Evolutionary conservation across 1,140 invertebrate genomes (phyloP).

Genomic region (Drosophila busckii): DNA sequence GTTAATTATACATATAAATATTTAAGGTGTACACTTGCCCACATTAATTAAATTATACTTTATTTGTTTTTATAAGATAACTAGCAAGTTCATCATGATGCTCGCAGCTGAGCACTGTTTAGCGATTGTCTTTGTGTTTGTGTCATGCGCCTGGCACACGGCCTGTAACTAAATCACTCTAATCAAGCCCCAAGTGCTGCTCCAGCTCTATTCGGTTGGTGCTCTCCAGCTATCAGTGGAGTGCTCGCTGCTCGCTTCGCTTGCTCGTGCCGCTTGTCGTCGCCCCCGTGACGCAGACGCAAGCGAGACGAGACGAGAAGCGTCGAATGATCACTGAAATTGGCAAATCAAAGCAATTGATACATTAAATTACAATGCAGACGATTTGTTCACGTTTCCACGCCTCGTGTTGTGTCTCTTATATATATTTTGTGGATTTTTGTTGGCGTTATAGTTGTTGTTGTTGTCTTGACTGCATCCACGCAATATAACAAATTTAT

Average conservation of each 20-base stretch:
- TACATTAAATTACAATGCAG: slow-evolving; percentile 77
- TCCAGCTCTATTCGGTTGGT: slow-evolving; percentile 22
- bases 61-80: no score
- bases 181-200: slow-evolving; percentile 72
- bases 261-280: slow-evolving; percentile 66
- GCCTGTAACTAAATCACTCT: slow-evolving; percentile 77
- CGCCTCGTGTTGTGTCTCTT: slow-evolving; percentile 49
- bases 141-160: slow-evolving; percentile 75
- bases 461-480: slow-evolving; percentile 33
- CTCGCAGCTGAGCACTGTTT: background rate
- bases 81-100: no score
- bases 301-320: slow-evolving; percentile 8
- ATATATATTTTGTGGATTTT: slow-evolving; percentile 20
- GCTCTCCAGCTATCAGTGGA: slow-evolving; percentile 20
- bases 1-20: no score
- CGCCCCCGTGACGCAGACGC: slow-evolving; percentile 52
- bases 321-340: slow-evolving; percentile 59
- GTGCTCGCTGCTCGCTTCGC: slow-evolving; percentile 10
- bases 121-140: slow-evolving; percentile 36
- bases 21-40: no score
- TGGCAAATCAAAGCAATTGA: slow-evolving; percentile 77
- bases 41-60: no score
- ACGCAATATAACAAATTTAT: slow-evolving; percentile 67
- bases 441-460: slow-evolving; percentile 5
- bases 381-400: slow-evolving; percentile 74